phyloP scores from a whole-genome alignment of 2,888 invertebrate genomes.

The Horisme vitalbata region DNA sequence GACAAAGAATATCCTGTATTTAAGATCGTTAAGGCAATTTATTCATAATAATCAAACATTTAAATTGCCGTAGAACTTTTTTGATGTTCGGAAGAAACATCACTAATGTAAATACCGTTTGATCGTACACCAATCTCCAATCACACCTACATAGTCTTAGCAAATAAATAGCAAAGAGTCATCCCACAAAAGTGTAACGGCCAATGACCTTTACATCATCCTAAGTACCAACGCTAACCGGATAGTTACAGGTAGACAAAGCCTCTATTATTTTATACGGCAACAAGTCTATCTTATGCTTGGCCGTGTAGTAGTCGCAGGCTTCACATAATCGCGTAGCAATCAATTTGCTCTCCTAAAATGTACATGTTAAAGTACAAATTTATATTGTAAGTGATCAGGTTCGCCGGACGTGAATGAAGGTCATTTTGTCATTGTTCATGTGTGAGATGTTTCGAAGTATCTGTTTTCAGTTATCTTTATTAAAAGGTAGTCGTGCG shows the following conservation, averaged over 20 bases:
- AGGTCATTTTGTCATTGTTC: constrained; percentile 15
- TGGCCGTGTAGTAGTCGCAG: constrained; percentile 17
- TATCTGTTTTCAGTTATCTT: constrained; percentile 14
- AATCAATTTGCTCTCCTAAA: constrained; percentile 10
- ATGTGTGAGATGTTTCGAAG: constrained; percentile 17
- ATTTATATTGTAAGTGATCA: constrained; percentile 6
- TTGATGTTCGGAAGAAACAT: constrained; percentile 16
- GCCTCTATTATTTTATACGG: constrained; percentile 16
- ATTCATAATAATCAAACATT: constrained; percentile 17
- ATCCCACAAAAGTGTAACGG: constrained; percentile 34
- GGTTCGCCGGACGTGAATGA: constrained; percentile 1
- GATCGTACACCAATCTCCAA: constrained; percentile 11
- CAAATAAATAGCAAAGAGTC: constrained; percentile 20
- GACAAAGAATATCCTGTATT: constrained; percentile 27
- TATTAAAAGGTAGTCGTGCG: constrained; percentile 9
- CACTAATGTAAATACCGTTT: too few relatives aligned
- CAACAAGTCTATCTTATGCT: constrained; percentile 21
- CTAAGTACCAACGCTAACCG: constrained; percentile 21
- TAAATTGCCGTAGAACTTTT: constrained; percentile 21
- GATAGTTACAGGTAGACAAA: constrained; percentile 31
- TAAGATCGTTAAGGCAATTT: constrained; percentile 28
- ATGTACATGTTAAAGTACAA: constrained; percentile 2
- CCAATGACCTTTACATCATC: constrained; percentile 35
- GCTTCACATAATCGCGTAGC: constrained; percentile 1
- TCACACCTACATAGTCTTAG: constrained; percentile 16